Base-by-base conservation (phyloP, 2,797 vertebrate genomes). In the Amblyraja radiata region DNA sequence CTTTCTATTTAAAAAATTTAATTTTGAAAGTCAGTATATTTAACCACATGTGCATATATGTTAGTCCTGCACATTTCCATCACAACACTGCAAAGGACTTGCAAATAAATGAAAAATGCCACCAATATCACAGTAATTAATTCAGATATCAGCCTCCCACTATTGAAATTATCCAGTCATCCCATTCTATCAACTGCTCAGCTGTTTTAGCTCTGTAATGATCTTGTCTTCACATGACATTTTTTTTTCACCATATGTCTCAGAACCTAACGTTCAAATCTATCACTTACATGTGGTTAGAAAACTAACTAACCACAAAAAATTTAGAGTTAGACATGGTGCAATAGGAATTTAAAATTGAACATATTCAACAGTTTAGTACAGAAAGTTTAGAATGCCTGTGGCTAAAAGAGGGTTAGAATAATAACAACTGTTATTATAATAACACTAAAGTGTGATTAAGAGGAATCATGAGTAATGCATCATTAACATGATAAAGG, bases 171-270 rank as follows among this genome's bases (percentile, higher is more conserved):
- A 16, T 11, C 36, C 76, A 76, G 25, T 76, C 23, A 76, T 28
- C 13, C 28, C 28, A 28, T 76, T 25, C 73, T 28, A 28, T 76
- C 73, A 78, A 78, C n/a, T 78, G n/a, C 77, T 32, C n/a, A 36
- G 28, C 32, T 1, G n/a, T 78, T 78, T 78, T 32, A 32, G n/a
- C n/a, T 86, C 58, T n/a, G 23, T 83, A n/a, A 63, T 63, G 25
- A 86, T 86, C 61, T 32, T 58, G 54, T 11, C 25, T 28, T 79
- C 36, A 16, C 16, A 18, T 39, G 2, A 13, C 32, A 16, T 79
- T 79, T n/a, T 79, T 84, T 25, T 84, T 86, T 86, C 83, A 32
- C 28, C 63, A 18, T 63, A 86, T 84, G 58, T 63, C 83, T 86
- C 58, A 65, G 14, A n/a, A 14, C 6, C 63, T 6, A 86, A 32